These are phyloP conservation scores for Calliphora vomitoria DNA, from an alignment of 2,888 invertebrate species.

Conservation along the genomic window DNA sequence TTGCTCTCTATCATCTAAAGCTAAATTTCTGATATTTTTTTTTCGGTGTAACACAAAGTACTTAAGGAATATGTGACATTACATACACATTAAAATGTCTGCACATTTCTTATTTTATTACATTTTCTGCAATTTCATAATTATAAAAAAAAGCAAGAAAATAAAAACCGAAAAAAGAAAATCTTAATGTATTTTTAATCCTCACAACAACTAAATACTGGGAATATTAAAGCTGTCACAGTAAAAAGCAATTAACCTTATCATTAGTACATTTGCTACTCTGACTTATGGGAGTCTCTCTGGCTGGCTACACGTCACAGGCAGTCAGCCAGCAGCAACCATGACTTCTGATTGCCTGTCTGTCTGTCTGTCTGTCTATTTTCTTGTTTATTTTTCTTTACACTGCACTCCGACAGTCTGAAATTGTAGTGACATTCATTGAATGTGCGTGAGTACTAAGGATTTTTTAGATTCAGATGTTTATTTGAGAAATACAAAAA, in stretches of 20 bases:
- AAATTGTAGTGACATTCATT: constrained; percentile 12
- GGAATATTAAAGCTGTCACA: constrained; percentile 60
- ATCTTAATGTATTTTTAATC: constrained; percentile 68
- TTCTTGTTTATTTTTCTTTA: not conserved
- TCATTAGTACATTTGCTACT: constrained; percentile 43
- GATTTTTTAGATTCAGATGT: constrained; percentile 21
- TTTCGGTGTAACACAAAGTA: not conserved
- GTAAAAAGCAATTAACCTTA: constrained; percentile 64
- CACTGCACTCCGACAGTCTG: not conserved
- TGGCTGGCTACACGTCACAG: constrained; percentile 27
- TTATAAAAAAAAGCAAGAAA: not conserved
- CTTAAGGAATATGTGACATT: not conserved
- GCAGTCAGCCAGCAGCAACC: constrained; percentile 33
- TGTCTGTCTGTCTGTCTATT: constrained; percentile 3
- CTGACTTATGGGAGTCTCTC: constrained; percentile 61
- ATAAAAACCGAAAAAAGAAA: not conserved
- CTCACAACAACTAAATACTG: constrained; percentile 47
- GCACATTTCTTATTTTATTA: not conserved
- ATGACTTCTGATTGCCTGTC: constrained; percentile 31
- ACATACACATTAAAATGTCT: not conserved
- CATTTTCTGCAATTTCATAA: constrained; percentile 15
- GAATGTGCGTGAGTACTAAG: constrained; percentile 44
- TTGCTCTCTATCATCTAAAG: not conserved
- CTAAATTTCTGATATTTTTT: not conserved
- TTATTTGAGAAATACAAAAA: constrained; percentile 9